These are phyloP conservation scores for Epinotia brunnichana DNA, from an alignment of 2,888 invertebrate genomes.

Conservation along the genomic window DNA sequence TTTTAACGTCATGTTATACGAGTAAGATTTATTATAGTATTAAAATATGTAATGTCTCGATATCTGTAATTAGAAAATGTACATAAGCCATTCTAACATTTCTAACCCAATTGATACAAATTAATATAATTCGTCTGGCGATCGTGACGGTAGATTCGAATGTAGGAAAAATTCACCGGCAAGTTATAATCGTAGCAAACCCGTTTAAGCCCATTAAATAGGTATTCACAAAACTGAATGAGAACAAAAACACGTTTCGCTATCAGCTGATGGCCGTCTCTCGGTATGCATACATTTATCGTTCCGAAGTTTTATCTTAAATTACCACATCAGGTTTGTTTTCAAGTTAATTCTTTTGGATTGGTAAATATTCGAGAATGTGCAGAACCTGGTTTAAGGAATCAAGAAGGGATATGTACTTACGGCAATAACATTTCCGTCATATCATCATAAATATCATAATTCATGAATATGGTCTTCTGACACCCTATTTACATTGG, in stretches of 20 bases:
- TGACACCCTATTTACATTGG: no score
- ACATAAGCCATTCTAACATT: no score
- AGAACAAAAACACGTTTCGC: constrained; percentile 65
- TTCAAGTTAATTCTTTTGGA: constrained; percentile 4
- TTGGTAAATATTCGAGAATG: background rate
- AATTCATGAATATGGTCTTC: no score
- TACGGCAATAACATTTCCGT: no score
- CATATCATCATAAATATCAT: no score
- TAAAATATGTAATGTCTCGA: background rate
- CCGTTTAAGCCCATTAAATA: constrained; percentile 33
- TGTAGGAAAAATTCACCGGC: constrained; percentile 16
- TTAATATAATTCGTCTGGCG: no score
- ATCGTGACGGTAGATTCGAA: background rate
- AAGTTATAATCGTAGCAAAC: constrained; percentile 34
- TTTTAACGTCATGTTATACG: constrained; percentile 74
- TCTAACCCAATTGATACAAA: background rate
- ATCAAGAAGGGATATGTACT: no score
- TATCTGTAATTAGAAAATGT: background rate
- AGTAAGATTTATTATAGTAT: constrained; percentile 57
- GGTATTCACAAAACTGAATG: constrained; percentile 59
- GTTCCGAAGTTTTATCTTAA: constrained; percentile 50
- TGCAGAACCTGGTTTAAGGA: background rate
- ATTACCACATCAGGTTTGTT: constrained; percentile 66
- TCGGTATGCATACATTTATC: constrained; percentile 68
- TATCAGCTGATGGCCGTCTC: constrained; percentile 74